Percentiles rank a stretch among this genome's conserved stretches.
Evolutionary conservation across 2,113 vertebrate genomes (phyloP).

Genomic region (Saimiri boliviensis): DNA sequence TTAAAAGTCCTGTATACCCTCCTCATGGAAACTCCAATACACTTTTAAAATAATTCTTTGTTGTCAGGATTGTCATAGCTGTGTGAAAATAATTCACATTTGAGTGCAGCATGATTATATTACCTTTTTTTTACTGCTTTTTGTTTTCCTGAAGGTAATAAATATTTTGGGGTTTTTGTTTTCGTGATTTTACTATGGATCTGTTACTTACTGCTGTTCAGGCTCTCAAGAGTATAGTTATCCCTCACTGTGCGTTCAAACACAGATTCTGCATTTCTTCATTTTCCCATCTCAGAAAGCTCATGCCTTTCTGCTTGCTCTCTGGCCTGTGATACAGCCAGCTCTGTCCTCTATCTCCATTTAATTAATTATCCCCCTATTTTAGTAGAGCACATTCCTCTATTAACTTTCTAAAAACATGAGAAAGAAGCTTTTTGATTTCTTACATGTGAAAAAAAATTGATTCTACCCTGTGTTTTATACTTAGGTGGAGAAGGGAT

Average conservation of each 20-base stretch:
- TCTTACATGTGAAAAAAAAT: neutral
- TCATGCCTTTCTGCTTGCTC: neutral
- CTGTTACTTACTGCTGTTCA: neutral
- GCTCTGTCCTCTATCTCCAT: fast-evolving
- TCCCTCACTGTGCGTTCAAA: neutral
- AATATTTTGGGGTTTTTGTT: neutral
- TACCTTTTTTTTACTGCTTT: neutral
- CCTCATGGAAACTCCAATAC: neutral
- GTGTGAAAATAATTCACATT: neutral
- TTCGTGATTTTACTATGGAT: neutral
- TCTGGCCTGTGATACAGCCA: neutral
- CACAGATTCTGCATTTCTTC: neutral
- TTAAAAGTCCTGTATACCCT: neutral
- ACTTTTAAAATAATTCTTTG: neutral
- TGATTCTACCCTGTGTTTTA: neutral
- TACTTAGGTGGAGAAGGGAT: neutral
- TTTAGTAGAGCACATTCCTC: neutral
- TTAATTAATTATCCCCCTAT: neutral
- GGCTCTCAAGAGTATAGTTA: neutral
- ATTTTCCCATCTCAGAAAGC: neutral
- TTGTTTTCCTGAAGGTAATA: conserved; percentile 28
- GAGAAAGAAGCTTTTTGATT: neutral
- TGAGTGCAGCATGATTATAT: neutral
- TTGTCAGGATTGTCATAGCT: neutral
- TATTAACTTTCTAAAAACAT: neutral